Evolutionary conservation across 2,113 vertebrate genomes (phyloP).

Genomic region (Nibea albiflora): DNA sequence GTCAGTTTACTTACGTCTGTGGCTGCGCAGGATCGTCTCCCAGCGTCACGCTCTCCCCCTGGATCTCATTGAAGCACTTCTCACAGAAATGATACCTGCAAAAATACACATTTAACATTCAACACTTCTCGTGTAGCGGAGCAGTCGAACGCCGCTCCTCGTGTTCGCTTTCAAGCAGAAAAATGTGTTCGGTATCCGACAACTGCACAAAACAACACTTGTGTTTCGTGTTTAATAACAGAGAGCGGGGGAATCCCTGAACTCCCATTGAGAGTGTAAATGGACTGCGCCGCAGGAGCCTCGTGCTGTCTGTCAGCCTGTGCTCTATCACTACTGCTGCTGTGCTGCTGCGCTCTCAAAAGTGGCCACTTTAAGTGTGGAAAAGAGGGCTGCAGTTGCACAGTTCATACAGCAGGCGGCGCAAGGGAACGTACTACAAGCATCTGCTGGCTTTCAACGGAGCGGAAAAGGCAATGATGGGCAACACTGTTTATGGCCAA

Average conservation of each 20-base stretch:
- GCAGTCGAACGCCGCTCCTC: not conserved
- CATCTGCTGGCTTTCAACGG: slow-evolving; percentile 29
- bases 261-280: slow-evolving; percentile 64
- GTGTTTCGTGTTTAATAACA: slow-evolving; percentile 33
- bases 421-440: slow-evolving; percentile 51
- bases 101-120: slow-evolving; percentile 74
- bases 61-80: slow-evolving; percentile 99
- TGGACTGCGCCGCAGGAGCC: slow-evolving; percentile 41
- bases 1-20: slow-evolving; percentile 91
- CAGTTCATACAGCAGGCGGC: slow-evolving; percentile 73
- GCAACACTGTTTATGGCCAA: slow-evolving; percentile 38
- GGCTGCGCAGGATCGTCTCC: slow-evolving; percentile 98
- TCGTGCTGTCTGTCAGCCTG: slow-evolving; percentile 32
- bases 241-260: slow-evolving; percentile 39
- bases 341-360: slow-evolving; percentile 20
- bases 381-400: slow-evolving; percentile 43
- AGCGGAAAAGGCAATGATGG: slow-evolving; percentile 38
- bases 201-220: slow-evolving; percentile 8
- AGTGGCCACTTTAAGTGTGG: slow-evolving; percentile 10
- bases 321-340: slow-evolving; percentile 42
- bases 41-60: slow-evolving; percentile 97
- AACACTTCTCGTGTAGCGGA: not conserved
- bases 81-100: slow-evolving; percentile 99
- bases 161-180: not conserved
- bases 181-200: not conserved